These are phyloP conservation scores for Enteromius trimaculatus DNA, from an alignment of 2,797 vertebrate species.

Conservation along the genomic window DNA sequence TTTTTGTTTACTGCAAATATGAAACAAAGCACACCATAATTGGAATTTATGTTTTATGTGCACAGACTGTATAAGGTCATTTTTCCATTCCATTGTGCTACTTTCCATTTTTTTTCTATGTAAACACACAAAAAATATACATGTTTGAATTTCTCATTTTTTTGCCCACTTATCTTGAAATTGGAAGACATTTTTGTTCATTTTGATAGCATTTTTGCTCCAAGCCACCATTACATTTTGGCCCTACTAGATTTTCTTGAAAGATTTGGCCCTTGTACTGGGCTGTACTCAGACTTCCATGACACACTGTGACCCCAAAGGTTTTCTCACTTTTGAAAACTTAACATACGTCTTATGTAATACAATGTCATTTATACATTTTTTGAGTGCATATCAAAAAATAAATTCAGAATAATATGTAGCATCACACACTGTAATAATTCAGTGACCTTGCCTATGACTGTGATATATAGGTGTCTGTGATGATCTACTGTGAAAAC, in stretches of 20 bases:
- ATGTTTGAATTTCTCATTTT: too few relatives aligned
- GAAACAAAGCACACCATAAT: background rate
- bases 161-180: too few relatives aligned
- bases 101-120: too few relatives aligned
- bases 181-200: background rate
- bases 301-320: background rate
- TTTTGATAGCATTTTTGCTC: background rate
- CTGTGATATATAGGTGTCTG: constrained; percentile 41
- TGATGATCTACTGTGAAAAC: constrained; percentile 49
- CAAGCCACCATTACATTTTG: background rate
- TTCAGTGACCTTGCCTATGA: constrained; percentile 40
- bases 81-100: too few relatives aligned
- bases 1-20: background rate
- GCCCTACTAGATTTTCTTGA: background rate
- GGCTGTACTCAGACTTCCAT: background rate
- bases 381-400: too few relatives aligned
- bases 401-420: constrained; percentile 14
- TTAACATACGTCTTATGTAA: background rate
- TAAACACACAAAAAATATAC: too few relatives aligned
- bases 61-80: background rate
- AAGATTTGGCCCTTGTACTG: background rate
- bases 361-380: background rate
- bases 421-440: background rate
- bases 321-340: background rate
- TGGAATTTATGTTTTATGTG: background rate